Base-by-base conservation (phyloP, 2,113 vertebrate species). In the Cepphus grylle region DNA sequence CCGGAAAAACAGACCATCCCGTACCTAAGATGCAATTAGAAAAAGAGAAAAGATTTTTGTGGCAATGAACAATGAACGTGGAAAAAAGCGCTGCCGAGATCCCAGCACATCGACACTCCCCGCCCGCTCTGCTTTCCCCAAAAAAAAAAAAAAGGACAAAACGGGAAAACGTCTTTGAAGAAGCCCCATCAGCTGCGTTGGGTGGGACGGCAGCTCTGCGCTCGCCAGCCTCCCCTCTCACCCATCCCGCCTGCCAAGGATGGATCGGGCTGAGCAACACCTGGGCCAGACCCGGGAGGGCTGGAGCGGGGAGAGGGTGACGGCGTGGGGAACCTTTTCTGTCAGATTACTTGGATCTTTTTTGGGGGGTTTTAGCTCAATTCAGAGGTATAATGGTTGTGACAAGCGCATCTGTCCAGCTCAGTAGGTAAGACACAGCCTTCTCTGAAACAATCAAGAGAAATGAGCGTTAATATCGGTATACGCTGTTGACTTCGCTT, bases 31-130 rank as follows among this genome's bases (percentile, higher is more conserved):
- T 7, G 23, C 19, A 7, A 53, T 38, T 27, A 34, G 22, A 29
- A 59, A 23, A 20, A 34, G 47, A 34, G 23, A 59, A 23, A 20
- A 34, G 47, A 34, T n/a, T 49, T 70, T 70, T 30, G 19, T 26
- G 40, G 29, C 34, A 17, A 20, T 2, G 3, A 53, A 18, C 29
- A 30, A 45, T 1, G 19, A 29, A n/a, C 0, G 38, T 4, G 8
- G 29, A 30, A 55, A 76, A 53, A 53, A 23, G 8, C 5, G 19
- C 30, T 16, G 59, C 86, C 0, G 4, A 63, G 20, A 26, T 36
- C 49, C 67, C 43, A 36, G 42, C 2, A 1, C 17, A 56, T 10
- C 1, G 2, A 34, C 3, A 1, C 16, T 15, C 61, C 29, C n/a
- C 49, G 4, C 12, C 36, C 27, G 45, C 59, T 66, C 50, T 23